Base-by-base conservation (phyloP, 1,140 invertebrate species). In the Drosophila suzukii region DNA sequence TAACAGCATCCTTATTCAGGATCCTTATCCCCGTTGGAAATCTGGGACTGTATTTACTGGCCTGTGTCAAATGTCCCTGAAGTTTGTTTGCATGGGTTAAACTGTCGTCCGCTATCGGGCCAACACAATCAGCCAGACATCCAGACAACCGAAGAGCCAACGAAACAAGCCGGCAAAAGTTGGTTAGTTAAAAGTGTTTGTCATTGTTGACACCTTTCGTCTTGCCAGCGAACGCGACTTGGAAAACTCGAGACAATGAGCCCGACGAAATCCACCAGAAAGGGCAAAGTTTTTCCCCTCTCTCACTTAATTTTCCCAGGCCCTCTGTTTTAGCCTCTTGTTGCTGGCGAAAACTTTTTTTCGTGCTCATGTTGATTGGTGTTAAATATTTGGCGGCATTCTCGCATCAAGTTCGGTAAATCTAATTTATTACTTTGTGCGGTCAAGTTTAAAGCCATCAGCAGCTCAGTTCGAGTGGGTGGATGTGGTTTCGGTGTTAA, bases 111-210 rank as follows among this genome's bases (percentile, higher is more conserved):
- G 56, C 58, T 75, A 75, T 76, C 78, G 57, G 55, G 47, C 15
- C 44, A 74, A 63, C 78, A 81, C 78, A 81, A 81, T 81, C 78
- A 73, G 73, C 38, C 66, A 67, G 53, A 49, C 53, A 30, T 12
- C 38, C 46, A 70, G 34, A 6, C 34, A 44, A 8, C 34, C 50
- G 39, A 71, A 32, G 60, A 54, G 55, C 41, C 47, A 44, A 34
- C 61, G 60, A 59, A 68, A 79, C 75, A 78, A 80, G 81, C 59
- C 60, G 58, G 62, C 62, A 75, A 70, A 89, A 88, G 67, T 89
- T 89, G 84, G 84, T 84, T 89, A 81, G 84, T 89, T 89, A 89
- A 89, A 89, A 89, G 84, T 89, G 84, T 89, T 89, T 89, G 76
- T 88, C 84, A 88, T 83, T 89, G 84, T 80, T 88, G 84, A 88